phyloP scores from a whole-genome alignment of 1,140 invertebrate species.

The Watersipora subatra region DNA sequence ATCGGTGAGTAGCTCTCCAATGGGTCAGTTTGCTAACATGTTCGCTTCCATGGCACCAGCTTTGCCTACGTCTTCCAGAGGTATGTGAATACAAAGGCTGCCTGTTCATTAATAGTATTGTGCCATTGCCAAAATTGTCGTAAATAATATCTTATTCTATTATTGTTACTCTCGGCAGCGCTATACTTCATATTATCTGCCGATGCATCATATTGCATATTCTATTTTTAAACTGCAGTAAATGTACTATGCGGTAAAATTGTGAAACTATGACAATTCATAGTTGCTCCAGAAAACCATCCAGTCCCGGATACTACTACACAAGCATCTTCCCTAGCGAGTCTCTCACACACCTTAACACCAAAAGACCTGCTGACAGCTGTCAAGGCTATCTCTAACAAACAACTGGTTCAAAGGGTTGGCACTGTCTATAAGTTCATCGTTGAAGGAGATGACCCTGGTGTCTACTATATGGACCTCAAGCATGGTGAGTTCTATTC shows the following conservation, averaged over 20 bases:
- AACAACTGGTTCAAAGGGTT: constrained; percentile 19
- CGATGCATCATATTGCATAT: no score
- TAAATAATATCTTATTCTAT: no score
- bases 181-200: no score
- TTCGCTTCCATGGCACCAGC: background rate
- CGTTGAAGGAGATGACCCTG: constrained; percentile 17
- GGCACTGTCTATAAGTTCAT: constrained; percentile 23
- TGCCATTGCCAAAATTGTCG: no score
- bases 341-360: constrained; percentile 1
- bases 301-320: no score
- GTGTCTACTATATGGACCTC: constrained; percentile 25
- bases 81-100: no score
- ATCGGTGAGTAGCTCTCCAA: background rate
- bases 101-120: no score
- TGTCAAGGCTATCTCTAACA: constrained; percentile 14
- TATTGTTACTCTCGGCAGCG: no score
- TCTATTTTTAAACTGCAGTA: no score
- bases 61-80: background rate
- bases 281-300: no score
- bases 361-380: constrained; percentile 15
- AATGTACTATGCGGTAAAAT: no score
- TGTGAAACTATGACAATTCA: no score
- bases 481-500: constrained; percentile 19
- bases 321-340: background rate
- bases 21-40: background rate